A percentile compares a stretch with the other conserved stretches of the same genome.
These are phyloP conservation scores for Colinus virginianus DNA, from an alignment of 2,113 vertebrate species.

Conservation along the genomic window DNA sequence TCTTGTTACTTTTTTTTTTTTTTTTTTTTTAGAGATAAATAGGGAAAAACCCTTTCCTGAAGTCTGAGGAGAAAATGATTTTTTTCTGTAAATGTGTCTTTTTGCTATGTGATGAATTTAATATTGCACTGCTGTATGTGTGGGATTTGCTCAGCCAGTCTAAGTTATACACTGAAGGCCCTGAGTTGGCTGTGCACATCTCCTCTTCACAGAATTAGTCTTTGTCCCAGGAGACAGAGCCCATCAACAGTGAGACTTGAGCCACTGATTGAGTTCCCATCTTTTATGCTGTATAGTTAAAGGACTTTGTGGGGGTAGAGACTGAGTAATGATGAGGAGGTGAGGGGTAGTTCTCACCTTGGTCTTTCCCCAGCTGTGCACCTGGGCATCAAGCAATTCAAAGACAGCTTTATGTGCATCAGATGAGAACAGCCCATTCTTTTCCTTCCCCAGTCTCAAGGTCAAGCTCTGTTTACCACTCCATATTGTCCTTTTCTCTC, in stretches of 20 bases:
- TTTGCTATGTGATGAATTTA: not conserved
- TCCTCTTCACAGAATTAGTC: accelerated
- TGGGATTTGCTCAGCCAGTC: not conserved
- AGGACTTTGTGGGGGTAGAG: not conserved
- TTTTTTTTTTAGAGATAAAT: not conserved
- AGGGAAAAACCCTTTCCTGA: not conserved
- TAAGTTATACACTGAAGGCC: accelerated
- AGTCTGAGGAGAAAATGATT: not conserved
- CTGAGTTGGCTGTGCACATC: not conserved
- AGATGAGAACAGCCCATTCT: not conserved
- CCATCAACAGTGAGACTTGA: not conserved
- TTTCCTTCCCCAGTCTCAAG: not conserved
- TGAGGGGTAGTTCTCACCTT: not conserved
- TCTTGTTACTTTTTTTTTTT: not conserved
- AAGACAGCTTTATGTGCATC: not conserved
- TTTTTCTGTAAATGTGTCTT: not conserved
- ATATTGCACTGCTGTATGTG: not conserved
- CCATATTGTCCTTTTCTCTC: not conserved
- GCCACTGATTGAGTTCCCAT: accelerated
- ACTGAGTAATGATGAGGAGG: accelerated
- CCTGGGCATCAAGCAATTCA: not conserved
- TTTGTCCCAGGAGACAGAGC: not conserved
- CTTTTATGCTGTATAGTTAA: not conserved
- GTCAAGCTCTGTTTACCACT: not conserved
- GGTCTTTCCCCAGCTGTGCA: not conserved